Base-by-base conservation (phyloP, 2,888 invertebrate genomes). In the Lymantria monacha region DNA sequence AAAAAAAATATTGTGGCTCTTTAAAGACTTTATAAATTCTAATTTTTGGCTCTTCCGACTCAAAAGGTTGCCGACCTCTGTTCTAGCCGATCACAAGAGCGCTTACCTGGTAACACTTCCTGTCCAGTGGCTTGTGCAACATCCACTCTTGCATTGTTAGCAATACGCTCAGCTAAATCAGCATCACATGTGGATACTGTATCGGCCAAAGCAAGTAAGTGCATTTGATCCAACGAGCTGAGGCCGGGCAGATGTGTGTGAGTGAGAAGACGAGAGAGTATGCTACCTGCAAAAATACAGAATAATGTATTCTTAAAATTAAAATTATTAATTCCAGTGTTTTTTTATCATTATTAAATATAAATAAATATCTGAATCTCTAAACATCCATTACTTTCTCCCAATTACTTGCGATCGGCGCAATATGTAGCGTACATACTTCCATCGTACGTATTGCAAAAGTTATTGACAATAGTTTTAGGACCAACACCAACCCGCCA, bases 151-250 rank as follows among this genome's bases (percentile, higher is more conserved):
- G 83, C 76, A 49, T 79, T 94, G 72, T 75, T 92, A 66, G 72
- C 93, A 83, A 97, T 95, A 52, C 96, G 92, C 76, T 97, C 97
- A 0, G 97, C 96, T 72, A 97, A 95, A 75, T 97, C 96, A 0
- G 95, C 96, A 70, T 97, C 97, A 72, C 97, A 97, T 0, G 97
- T 97, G 0, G 98, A 96, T 0, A 99, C 98, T 0, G 99, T 99
- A 75, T 99, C 99, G 10, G 99, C 99, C 55, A 99, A 85, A 0
- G 99, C 99, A n/a, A 99, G 87, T 55, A 99, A 92, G 85, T 99
- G 99, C 99, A 99, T 99, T 87, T 99, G 99, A 87, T 99, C 99
- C 48, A 99, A 93, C 63, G 98, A 98, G 3, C 97, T 98, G 38
- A 99, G 88, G 0, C 99, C 99, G 0, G 99, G 99, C 33, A 98